phyloP scores from a whole-genome alignment of 2,113 vertebrate genomes.

The Cardinalis cardinalis region DNA sequence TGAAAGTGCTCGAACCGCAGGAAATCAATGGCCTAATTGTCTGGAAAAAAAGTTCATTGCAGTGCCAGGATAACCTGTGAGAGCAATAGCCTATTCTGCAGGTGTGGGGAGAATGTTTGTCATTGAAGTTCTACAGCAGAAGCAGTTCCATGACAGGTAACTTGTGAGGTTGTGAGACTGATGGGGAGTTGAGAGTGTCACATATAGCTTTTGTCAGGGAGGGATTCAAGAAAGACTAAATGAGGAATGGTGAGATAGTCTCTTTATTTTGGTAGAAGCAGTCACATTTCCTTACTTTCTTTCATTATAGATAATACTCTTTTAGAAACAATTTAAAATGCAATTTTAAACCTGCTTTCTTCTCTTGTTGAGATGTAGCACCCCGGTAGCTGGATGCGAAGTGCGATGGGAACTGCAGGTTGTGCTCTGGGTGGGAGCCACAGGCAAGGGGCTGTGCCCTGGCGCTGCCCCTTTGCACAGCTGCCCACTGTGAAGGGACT shows the following conservation, averaged over 20 bases:
- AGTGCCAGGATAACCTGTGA: background rate
- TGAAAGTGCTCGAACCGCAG: background rate
- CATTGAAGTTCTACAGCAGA: background rate
- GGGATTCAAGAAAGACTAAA: background rate
- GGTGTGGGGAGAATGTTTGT: background rate
- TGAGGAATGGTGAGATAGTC: background rate
- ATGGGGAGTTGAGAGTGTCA: background rate
- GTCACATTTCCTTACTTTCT: background rate
- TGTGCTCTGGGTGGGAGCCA: background rate
- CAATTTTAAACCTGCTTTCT: background rate
- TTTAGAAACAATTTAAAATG: background rate
- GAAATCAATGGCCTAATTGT: conserved; percentile 41
- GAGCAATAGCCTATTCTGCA: background rate
- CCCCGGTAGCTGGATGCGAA: too few relatives aligned
- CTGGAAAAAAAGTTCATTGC: conserved; percentile 26
- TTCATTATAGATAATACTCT: background rate
- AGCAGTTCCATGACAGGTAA: background rate
- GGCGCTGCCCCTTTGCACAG: background rate
- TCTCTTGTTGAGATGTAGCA: background rate
- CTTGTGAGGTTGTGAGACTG: background rate
- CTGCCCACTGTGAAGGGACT: background rate
- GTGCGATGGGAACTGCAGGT: background rate
- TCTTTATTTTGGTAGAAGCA: background rate
- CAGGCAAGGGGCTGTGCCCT: background rate
- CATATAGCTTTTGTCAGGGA: background rate